A percentile compares a stretch with the other conserved stretches of the same genome.
These are phyloP conservation scores for Popillia japonica DNA, from an alignment of 1,140 invertebrate genomes.

Conservation along the genomic window DNA sequence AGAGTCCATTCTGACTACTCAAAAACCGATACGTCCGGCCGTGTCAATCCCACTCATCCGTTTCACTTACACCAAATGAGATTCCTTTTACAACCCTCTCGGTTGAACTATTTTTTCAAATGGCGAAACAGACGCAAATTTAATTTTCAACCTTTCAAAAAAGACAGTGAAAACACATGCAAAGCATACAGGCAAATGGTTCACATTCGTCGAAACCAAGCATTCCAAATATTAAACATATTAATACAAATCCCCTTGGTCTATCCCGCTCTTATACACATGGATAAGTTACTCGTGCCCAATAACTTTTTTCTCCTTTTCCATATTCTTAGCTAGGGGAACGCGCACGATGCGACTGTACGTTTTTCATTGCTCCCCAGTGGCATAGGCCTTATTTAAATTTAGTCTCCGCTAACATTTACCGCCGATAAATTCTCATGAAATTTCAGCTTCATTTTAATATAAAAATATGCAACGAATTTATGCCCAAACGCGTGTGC, in stretches of 20 bases:
- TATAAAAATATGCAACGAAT: conserved; percentile 29
- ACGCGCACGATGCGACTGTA: background rate
- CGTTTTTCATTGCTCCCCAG: conserved; percentile 5
- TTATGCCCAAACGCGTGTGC: conserved; percentile 1
- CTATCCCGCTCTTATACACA: background rate
- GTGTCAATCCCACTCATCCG: too few relatives aligned
- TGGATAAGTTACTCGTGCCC: background rate
- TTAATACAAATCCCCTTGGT: background rate
- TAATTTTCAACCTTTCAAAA: too few relatives aligned
- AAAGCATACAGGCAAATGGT: too few relatives aligned
- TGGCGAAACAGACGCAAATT: too few relatives aligned
- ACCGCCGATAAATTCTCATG: conserved; percentile 23
- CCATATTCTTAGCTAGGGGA: background rate
- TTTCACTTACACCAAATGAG: too few relatives aligned
- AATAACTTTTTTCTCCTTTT: too few relatives aligned
- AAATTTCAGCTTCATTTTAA: conserved; percentile 26
- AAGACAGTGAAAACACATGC: too few relatives aligned
- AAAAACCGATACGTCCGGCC: too few relatives aligned
- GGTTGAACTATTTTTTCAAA: too few relatives aligned
- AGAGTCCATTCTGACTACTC: too few relatives aligned
- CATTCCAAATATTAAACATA: background rate
- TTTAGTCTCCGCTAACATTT: conserved; percentile 18
- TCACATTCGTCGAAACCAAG: too few relatives aligned
- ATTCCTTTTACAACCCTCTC: too few relatives aligned
- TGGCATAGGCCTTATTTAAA: conserved; percentile 23